Evolutionary conservation across 2,888 invertebrate genomes (phyloP), one percentile per base, ranked within the genome.

Genomic region (Cremastinae sp.): DNA sequence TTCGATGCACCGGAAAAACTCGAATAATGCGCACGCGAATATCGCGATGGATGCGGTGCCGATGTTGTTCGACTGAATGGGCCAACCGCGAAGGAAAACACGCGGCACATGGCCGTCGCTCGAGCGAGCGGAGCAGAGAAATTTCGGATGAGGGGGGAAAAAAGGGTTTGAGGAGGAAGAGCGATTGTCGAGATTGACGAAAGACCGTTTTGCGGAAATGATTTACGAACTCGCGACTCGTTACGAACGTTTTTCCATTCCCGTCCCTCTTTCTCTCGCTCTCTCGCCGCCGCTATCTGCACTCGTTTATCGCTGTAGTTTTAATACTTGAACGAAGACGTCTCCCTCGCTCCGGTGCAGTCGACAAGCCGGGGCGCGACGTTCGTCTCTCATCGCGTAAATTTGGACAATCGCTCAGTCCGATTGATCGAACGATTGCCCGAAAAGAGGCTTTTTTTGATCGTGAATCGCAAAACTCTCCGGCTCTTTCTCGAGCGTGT

Each of bases 31-130:
- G 36, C 49, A 62, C n/a, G 16, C 22, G 12, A 51, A 20, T 16
- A 22, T 53, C 43, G 53, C 34, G 66, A 66, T 65, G 41, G 65
- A 45, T 34, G 66, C n/a, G n/a, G n/a, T 56, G 10, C 43, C 66
- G 54, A 56, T 41, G 65, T 75, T 58, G 61, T 68, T 62, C 64
- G 58, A 76, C 76, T 76, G 74, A 74, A 68, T 75, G 70, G 61
- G 65, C n/a, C 70, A 73, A 69, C 74, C 76, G 80, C 80, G 74
- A 82, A 75, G 81, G 80, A 81, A 81, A 80, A 83, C 84, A 81
- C 85, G 82, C 83, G 80, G 83, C 85, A 86, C 86, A 86, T 86
- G 85, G 86, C 85, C 85, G 82, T 82, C 77, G 65, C 66, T 72
- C 47, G 14, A 12, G 36, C 9, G 41, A 58, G 34, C 51, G 36